phyloP scores from a whole-genome alignment of 2,888 invertebrate genomes.

The Torymus tubicola region DNA sequence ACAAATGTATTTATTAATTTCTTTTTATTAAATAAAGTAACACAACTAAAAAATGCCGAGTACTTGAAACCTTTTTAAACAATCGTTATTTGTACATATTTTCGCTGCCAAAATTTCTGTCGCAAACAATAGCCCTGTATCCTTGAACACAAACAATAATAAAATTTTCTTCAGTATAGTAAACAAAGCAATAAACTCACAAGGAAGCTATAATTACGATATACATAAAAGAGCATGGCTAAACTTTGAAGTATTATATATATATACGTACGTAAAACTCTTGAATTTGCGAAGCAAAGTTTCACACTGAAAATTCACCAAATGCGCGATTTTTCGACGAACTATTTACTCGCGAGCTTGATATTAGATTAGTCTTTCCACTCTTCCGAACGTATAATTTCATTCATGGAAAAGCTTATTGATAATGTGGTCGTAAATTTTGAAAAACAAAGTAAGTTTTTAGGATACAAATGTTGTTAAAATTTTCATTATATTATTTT shows the following conservation, averaged over 20 bases:
- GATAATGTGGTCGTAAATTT: neutral
- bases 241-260: slow-evolving; percentile 25
- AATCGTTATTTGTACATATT: no score
- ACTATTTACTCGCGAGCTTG: neutral
- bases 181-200: slow-evolving; percentile 34
- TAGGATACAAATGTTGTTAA: no score
- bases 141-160: slow-evolving; percentile 40
- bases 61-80: no score
- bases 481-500: no score
- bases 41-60: no score
- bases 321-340: neutral
- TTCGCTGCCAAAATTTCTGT: neutral
- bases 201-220: slow-evolving; percentile 42
- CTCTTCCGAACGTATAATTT: slow-evolving; percentile 4
- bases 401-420: neutral
- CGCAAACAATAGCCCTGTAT: slow-evolving; percentile 13
- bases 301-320: slow-evolving; percentile 31
- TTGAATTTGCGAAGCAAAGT: slow-evolving; percentile 31
- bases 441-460: no score
- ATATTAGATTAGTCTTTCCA: no score
- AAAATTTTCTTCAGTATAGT: slow-evolving; percentile 19
- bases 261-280: slow-evolving; percentile 12
- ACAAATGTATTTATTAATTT: no score
- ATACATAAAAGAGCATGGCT: slow-evolving; percentile 49
- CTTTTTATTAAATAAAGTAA: no score